These are phyloP conservation scores for Sitta europaea DNA, from an alignment of 2,113 vertebrate species.

Conservation along the genomic window DNA sequence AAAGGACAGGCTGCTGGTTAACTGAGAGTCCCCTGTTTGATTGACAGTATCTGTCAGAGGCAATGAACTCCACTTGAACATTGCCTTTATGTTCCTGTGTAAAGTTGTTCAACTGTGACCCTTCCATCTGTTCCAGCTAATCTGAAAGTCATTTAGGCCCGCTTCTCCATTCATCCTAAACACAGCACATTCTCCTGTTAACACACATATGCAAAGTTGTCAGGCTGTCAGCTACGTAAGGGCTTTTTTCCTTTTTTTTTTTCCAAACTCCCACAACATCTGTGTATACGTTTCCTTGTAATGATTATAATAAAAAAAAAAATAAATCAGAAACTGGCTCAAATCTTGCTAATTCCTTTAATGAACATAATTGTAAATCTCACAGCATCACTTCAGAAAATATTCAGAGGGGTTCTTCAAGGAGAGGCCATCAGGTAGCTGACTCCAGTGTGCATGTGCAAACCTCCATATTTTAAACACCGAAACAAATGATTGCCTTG, in stretches of 20 bases:
- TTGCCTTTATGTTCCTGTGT: slow-evolving; percentile 86
- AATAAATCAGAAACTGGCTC: not conserved
- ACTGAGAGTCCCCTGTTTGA: slow-evolving; percentile 74
- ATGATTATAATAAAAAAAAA: not conserved
- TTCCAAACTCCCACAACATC: slow-evolving; percentile 69
- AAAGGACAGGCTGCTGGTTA: slow-evolving; percentile 72
- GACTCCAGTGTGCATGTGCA: not conserved
- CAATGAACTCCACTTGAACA: slow-evolving; percentile 86
- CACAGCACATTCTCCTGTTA: slow-evolving; percentile 80
- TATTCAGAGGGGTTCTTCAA: not conserved
- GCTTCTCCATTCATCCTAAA: slow-evolving; percentile 76
- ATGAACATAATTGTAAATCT: not conserved
- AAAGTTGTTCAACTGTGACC: slow-evolving; percentile 91
- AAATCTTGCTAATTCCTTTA: not conserved
- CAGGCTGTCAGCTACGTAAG: slow-evolving; percentile 72
- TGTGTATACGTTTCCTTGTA: slow-evolving; percentile 62
- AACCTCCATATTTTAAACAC: not conserved
- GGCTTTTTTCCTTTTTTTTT: not conserved
- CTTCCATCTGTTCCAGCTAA: slow-evolving; percentile 91
- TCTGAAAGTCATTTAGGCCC: slow-evolving; percentile 87
- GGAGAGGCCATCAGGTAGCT: not conserved
- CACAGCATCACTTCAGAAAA: not conserved
- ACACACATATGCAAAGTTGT: slow-evolving; percentile 82
- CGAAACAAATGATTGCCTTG: not conserved
- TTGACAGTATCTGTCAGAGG: slow-evolving; percentile 87